Base-by-base conservation (phyloP, 2,888 invertebrate genomes). In the Drosophila kanekoi region DNA sequence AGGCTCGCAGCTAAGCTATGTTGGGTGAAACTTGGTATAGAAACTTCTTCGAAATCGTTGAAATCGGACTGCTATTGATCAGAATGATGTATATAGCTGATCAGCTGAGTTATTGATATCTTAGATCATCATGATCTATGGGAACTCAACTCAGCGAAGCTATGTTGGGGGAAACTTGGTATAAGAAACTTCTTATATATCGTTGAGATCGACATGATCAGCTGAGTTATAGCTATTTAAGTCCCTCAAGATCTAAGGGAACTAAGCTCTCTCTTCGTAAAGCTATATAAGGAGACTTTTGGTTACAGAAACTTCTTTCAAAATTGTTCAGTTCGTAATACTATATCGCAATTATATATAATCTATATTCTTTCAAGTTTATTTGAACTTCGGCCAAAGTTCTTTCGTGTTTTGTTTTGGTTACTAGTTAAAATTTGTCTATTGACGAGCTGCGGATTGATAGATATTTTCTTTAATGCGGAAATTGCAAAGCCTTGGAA, bases 401-500 rank as follows among this genome's bases (percentile, higher is more conserved):
- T 28, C 1, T 2, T 47, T 49, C 10, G 41, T 18, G 13, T 63
- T 53, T 67, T 37, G 5, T 37, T 62, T 70, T 14, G 28, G 51
- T 18, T 53, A 53, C 18, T 37, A 16, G 47, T 53, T 16, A 16
- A 13, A 41, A 37, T 68, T 45, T 66, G 33, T 54, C 59, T 48
- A 64, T 64, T 60, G 43, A 57, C 18, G 51, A 28, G 45, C 61
- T 56, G 32, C 35, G 45, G 35, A 60, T 72, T 66, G 65, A 37
- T 68, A 45, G 28, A 51, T 54, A 48, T 57, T 44, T 59, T 44
- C 44, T 13, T 57, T 38, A 45, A 65, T 64, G 61, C 74, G 74
- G 74, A 74, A 74, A 75, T 65, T 35, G 59, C 49, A 48, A 38
- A 65, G 56, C 73, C 74, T 74, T 73, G 60, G 59, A 74, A 72